Evolutionary conservation across 2,888 invertebrate genomes (phyloP).

Genomic region (Agrotis puta): DNA sequence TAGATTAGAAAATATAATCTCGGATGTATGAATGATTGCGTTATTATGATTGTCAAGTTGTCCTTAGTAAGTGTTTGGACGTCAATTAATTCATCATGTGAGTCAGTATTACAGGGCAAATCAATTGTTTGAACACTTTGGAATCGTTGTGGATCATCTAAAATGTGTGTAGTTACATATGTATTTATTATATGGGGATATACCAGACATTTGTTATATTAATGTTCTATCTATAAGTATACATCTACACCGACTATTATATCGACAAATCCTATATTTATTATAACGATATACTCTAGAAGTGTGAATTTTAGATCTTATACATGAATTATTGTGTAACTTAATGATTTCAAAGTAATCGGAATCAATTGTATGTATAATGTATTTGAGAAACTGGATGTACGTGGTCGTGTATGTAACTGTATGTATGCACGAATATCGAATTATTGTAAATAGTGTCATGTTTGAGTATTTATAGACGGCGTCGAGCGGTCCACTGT

Average conservation of each 20-base stretch:
- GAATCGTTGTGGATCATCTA: constrained; percentile 44
- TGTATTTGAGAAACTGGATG: constrained; percentile 41
- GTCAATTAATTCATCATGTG: constrained; percentile 85
- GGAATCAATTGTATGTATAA: constrained; percentile 41
- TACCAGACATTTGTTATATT: constrained; percentile 54
- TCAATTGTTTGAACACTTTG: constrained; percentile 63
- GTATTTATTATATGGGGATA: constrained; percentile 47
- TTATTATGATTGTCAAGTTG: constrained; percentile 75
- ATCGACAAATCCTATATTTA: constrained; percentile 60
- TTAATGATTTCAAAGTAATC: constrained; percentile 48
- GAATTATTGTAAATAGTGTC: constrained; percentile 62
- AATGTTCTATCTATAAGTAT: constrained; percentile 55
- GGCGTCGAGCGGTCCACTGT: constrained; percentile 50
- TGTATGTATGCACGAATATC: constrained; percentile 41
- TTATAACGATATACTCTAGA: constrained; percentile 55
- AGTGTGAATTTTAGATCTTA: constrained; percentile 59
- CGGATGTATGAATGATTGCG: constrained; percentile 67
- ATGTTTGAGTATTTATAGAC: constrained; percentile 31
- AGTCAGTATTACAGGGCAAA: constrained; percentile 90
- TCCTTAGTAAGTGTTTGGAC: constrained; percentile 69
- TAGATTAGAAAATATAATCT: constrained; percentile 78
- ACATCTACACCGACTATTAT: constrained; percentile 36
- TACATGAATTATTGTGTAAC: constrained; percentile 35
- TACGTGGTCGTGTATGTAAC: constrained; percentile 20
- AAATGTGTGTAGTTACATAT: constrained; percentile 27